Percentiles rank a stretch among this genome's conserved stretches.
phyloP scores from a whole-genome alignment of 2,113 vertebrate genomes.

The Psephotus haematonotus region DNA sequence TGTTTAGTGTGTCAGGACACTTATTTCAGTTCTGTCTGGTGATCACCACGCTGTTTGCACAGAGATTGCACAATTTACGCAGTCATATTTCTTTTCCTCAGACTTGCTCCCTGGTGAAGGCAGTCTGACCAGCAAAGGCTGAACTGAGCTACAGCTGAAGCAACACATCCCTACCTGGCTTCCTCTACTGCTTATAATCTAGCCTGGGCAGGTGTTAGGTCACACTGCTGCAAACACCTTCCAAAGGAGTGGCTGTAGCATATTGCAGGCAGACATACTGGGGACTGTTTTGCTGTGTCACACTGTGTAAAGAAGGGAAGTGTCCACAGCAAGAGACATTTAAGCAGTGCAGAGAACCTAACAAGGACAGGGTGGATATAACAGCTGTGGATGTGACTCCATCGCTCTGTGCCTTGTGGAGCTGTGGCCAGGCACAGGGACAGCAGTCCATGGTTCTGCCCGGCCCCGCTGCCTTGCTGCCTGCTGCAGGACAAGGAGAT shows the following conservation, averaged over 20 bases:
- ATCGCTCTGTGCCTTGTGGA: rapidly evolving
- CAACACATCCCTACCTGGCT: background rate
- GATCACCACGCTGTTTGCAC: background rate
- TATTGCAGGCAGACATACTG: background rate
- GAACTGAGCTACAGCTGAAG: background rate
- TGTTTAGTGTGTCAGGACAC: background rate
- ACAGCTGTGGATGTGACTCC: rapidly evolving
- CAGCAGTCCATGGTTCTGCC: background rate
- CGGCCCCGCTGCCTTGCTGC: rapidly evolving
- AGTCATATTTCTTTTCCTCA: background rate
- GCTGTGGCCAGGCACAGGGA: rapidly evolving
- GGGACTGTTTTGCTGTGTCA: background rate
- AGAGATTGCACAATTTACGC: background rate
- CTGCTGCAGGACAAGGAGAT: rapidly evolving
- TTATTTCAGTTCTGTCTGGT: background rate
- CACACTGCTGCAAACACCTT: rapidly evolving
- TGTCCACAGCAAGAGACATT: background rate
- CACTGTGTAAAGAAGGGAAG: background rate
- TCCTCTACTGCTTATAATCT: background rate
- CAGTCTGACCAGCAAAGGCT: background rate
- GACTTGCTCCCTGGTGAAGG: background rate
- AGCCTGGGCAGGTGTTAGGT: background rate
- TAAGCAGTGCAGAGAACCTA: background rate
- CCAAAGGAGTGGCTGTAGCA: background rate
- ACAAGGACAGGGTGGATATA: rapidly evolving